Conservation (phyloP, 2,113 vertebrate species). For the Amphilophus citrinellus region DNA sequence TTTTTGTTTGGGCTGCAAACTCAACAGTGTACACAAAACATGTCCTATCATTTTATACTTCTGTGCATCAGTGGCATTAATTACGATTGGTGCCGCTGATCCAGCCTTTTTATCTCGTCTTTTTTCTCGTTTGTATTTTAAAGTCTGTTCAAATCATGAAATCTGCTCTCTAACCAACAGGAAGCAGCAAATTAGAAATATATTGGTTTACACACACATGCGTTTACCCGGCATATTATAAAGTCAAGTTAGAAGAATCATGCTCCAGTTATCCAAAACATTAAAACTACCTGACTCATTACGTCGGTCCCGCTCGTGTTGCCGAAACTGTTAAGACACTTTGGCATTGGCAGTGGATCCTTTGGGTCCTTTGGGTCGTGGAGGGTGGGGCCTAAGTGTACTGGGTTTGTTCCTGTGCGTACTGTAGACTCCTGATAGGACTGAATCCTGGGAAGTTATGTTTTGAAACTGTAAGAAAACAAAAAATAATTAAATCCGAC, state of each 20-base stretch:
- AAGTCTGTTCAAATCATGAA: background rate
- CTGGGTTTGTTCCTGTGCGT: too few species aligned
- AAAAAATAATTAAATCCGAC: background rate
- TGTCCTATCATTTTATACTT: background rate
- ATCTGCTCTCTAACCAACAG: background rate
- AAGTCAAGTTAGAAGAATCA: too few species aligned
- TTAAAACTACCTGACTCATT: too few species aligned
- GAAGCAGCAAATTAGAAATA: too few species aligned
- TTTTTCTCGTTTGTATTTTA: background rate
- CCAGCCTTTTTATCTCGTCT: background rate
- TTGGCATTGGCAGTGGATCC: too few species aligned
- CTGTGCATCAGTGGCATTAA: background rate
- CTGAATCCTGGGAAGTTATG: background rate
- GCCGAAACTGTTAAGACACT: too few species aligned
- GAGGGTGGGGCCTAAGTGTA: too few species aligned
- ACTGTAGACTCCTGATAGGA: too few species aligned
- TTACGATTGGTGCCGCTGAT: background rate
- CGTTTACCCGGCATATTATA: background rate
- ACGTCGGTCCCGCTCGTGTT: too few species aligned
- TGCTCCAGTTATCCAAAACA: too few species aligned
- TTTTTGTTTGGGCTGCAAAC: background rate
- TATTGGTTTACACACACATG: background rate
- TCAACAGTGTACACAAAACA: accelerated
- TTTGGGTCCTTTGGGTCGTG: too few species aligned
- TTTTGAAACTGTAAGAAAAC: background rate